A percentile compares a stretch with the other conserved stretches of the same genome.
These are phyloP conservation scores for Collichthys lucidus DNA, from an alignment of 2,113 vertebrate species.

Conservation along the genomic window DNA sequence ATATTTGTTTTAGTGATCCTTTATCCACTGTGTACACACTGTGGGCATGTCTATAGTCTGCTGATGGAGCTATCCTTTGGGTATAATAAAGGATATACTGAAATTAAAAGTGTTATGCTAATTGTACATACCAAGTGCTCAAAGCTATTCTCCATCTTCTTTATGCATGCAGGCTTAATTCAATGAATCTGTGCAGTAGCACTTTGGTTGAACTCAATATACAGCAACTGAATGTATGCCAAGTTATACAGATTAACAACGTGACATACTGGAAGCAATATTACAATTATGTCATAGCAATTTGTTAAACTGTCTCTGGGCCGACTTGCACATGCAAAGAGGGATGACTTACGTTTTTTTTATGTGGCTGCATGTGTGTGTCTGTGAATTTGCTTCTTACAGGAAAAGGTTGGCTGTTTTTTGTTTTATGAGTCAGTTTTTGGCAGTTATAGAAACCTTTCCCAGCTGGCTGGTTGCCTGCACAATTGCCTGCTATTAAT, in stretches of 20 bases:
- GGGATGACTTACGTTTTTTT: constrained; percentile 37
- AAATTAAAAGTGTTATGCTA: constrained; percentile 79
- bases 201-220: constrained; percentile 67
- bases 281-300: constrained; percentile 72
- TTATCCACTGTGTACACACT: constrained; percentile 44
- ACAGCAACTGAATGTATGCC: constrained; percentile 65
- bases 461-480: constrained; percentile 77
- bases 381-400: constrained; percentile 19
- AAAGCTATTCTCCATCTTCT: constrained; percentile 75
- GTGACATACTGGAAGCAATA: constrained; percentile 72
- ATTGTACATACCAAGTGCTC: constrained; percentile 68
- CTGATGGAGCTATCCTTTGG: constrained; percentile 70
- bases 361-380: constrained; percentile 1
- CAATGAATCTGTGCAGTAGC: constrained; percentile 68
- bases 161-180: constrained; percentile 69
- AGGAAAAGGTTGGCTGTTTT: constrained; percentile 54
- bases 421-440: constrained; percentile 67
- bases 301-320: constrained; percentile 69
- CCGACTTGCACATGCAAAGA: constrained; percentile 40
- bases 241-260: constrained; percentile 74
- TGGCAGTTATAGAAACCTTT: constrained; percentile 78
- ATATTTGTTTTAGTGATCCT: constrained; percentile 68
- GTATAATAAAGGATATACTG: constrained; percentile 64
- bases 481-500: constrained; percentile 81
- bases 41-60: constrained; percentile 54